Percentiles rank a stretch among this genome's conserved stretches.
phyloP scores from a whole-genome alignment of 2,888 invertebrate species.

The Xestia ashworthii region DNA sequence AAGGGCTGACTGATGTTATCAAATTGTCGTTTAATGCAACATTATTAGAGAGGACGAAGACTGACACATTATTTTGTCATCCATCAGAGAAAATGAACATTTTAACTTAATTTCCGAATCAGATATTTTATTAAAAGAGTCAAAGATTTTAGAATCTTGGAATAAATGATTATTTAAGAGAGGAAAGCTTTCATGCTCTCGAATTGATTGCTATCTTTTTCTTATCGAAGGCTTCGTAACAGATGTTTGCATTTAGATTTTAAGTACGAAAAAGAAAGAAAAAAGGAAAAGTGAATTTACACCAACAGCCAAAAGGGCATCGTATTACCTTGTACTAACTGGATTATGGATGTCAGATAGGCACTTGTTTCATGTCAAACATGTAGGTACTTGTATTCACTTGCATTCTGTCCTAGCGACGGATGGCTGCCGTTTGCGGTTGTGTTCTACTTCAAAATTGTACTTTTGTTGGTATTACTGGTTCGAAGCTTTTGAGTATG shows the following conservation, averaged over 20 bases:
- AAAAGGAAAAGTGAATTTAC: neutral
- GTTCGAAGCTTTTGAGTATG: too few relatives aligned
- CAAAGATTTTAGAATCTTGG: conserved; percentile 3
- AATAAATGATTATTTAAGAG: conserved; percentile 11
- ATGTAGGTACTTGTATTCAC: neutral
- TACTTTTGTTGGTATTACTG: neutral
- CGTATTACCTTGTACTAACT: neutral
- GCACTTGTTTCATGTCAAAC: neutral
- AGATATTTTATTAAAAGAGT: conserved; percentile 4
- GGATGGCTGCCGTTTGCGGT: neutral
- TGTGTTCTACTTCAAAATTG: neutral
- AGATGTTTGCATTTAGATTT: neutral
- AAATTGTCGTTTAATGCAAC: conserved; percentile 11
- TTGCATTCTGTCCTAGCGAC: neutral
- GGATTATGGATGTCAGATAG: neutral
- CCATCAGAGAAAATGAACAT: conserved; percentile 21
- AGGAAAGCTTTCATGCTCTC: conserved; percentile 14
- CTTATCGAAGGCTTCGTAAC: neutral
- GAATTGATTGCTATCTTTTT: neutral
- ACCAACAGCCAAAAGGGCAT: neutral
- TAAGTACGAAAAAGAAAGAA: neutral
- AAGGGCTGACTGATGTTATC: conserved; percentile 24
- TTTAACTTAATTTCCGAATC: conserved; percentile 19
- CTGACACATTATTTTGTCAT: conserved; percentile 13
- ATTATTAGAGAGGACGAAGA: neutral